A percentile compares a stretch with the other conserved stretches of the same genome.
Conservation (phyloP, 2,888 invertebrate genomes). For the Limnephilus rhombicus region DNA sequence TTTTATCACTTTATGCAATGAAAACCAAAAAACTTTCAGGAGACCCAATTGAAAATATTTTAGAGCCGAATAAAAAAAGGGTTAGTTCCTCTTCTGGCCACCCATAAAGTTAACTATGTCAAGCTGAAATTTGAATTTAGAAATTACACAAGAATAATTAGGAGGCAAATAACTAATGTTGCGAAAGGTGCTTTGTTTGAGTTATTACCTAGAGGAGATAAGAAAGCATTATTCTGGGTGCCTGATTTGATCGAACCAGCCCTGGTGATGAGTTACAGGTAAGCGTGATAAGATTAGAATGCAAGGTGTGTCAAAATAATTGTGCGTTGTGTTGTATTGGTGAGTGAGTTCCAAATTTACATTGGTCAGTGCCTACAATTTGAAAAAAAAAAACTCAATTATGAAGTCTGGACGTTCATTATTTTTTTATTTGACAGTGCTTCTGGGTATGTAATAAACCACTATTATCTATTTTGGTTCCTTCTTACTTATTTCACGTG, state of each 20-base stretch:
- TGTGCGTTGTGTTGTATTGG: not conserved
- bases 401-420: slow-evolving; percentile 74
- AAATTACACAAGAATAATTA: not conserved
- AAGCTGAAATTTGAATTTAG: not conserved
- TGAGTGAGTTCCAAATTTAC: not conserved
- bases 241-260: not conserved
- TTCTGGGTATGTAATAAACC: slow-evolving; percentile 72
- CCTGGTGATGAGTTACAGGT: slow-evolving; percentile 1
- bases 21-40: not conserved
- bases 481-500: not conserved
- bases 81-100: not conserved
- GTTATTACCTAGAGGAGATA: not conserved
- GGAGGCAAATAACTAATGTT: not conserved
- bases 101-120: not conserved
- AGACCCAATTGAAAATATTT: not conserved
- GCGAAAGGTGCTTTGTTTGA: not conserved
- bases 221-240: not conserved
- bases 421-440: slow-evolving; percentile 76
- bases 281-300: not conserved
- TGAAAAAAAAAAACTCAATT: slow-evolving; percentile 67
- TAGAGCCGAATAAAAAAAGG: not conserved
- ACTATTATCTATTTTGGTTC: not conserved
- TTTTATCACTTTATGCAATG: not conserved
- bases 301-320: slow-evolving; percentile 36
- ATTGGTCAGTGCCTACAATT: slow-evolving; percentile 7